A percentile compares a stretch with the other conserved stretches of the same genome.
phyloP scores from a whole-genome alignment of 23 tunicate genomes.

The Trididemnum nubilum region DNA sequence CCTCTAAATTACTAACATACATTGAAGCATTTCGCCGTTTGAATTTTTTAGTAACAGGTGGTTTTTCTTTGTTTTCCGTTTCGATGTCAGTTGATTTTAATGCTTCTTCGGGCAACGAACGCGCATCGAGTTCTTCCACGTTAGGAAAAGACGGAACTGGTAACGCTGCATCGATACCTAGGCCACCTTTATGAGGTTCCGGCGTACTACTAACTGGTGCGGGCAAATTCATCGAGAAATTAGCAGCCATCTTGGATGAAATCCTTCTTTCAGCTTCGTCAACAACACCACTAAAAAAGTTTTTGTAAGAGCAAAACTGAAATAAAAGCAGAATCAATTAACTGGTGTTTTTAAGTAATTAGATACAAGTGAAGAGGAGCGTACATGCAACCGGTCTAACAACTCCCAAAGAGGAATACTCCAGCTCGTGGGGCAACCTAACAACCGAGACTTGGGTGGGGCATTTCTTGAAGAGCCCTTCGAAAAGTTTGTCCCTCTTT shows the following conservation, averaged over 20 bases:
- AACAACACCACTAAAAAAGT: too few species aligned
- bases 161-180: too few species aligned
- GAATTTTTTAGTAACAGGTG: slow-evolving; percentile 31
- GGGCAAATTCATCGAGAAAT: slow-evolving; percentile 71
- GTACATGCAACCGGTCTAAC: too few species aligned
- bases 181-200: background rate
- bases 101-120: background rate
- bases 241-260: slow-evolving; percentile 48
- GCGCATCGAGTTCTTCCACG: background rate
- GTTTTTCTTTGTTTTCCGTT: background rate
- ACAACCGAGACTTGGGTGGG: too few species aligned
- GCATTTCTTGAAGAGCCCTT: too few species aligned
- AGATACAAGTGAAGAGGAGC: too few species aligned
- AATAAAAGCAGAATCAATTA: background rate
- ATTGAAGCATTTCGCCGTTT: slow-evolving; percentile 74
- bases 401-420: too few species aligned
- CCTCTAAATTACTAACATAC: too few species aligned
- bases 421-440: too few species aligned
- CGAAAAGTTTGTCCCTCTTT: too few species aligned
- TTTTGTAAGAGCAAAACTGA: too few species aligned
- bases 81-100: background rate
- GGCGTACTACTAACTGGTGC: slow-evolving; percentile 52
- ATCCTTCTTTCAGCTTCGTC: too few species aligned
- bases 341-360: background rate
- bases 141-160: background rate